Base-by-base conservation (phyloP, 2,113 vertebrate genomes). In the Nematolebias whitei region DNA sequence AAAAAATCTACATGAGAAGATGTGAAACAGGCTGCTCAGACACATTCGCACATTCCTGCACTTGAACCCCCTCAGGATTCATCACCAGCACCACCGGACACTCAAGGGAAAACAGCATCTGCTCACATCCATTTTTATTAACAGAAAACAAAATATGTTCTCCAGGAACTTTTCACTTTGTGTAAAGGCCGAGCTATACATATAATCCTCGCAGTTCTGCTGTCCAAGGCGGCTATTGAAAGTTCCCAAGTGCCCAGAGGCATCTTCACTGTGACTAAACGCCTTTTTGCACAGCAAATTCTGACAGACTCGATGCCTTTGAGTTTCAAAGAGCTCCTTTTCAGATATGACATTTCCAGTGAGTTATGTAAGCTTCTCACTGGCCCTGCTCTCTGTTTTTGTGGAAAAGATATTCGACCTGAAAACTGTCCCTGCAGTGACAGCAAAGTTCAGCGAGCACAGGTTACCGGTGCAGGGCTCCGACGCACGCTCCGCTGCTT, bases 401-500 rank as follows among this genome's bases (percentile, higher is more conserved):
- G 16, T 79, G 35, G 16, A 60, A 47, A 10, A 78, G 63, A 69
- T 63, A 79, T 61, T 68, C 63, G 38, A 70, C 49, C 69, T 71
- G 71, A 61, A 86, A 78, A 78, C 71, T 52, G 64, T 71, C 59
- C 77, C 68, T 71, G 78, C 82, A 69, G 70, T 53, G 67, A 79
- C 55, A 65, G 58, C 19, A 52, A 68, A 76, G 79, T 77, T 80
- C 51, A 74, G 60, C 63, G 70, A 52, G 56, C 62, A 59, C 76
- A 70, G 13, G 32, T 22, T 6, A 41, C 52, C 74, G 41, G 32
- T 58, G 60, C 65, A 64, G 62, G 18, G 59, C 50, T 45, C 61
- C 48, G 12, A 38, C 63, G 38, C 60, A 71, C 43, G 93, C 95
- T 0, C 91, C 93, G 63, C 90, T 96, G 54, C 93, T 95, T 18